Evolutionary conservation across 1,140 invertebrate species (phyloP), one percentile per base, ranked within the genome.

Genomic region (Epicauta chinensis): DNA sequence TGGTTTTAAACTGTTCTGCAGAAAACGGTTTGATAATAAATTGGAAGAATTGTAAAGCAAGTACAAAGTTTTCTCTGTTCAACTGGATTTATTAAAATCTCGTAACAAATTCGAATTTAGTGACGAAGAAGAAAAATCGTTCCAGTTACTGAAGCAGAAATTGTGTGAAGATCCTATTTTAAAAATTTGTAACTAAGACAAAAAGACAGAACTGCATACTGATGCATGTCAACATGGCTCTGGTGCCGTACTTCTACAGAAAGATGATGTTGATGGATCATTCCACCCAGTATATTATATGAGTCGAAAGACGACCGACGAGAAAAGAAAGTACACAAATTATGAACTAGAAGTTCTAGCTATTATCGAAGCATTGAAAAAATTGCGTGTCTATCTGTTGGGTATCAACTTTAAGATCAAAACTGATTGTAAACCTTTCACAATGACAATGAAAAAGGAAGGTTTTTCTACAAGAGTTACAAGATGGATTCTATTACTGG

Each of bases 301-400:
- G 64, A 73, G 77, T 53, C 51, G 34, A 15, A 62, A 62, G 35
- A 59, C 60, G 14, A 55, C 55, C 6, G 16, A 36, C n/a, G 38
- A 53, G 11, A 50, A 71, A 58, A 32, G 54, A 42, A 64, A 63
- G 32, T 78, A 74, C 47, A 59, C 54, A 4, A 71, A 66, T 43
- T 75, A 73, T 44, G 70, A 79, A 57, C 55, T 74, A 40, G 74
- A 80, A 64, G 69, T 69, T 16, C 56, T 80, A 23, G 74, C 75
- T 0, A 70, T 79, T 9, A 63, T 77, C 4, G 66, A 66, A 61
- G 73, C 72, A 1, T 58, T 80, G 2, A 65, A 73, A 42, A 71
- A 75, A 42, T 79, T 77, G 55, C 38, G 70, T 51, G 53, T 68
- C 11, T 81, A 76, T 61, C 55, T 81, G 17, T 57, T 72, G 12